Evolutionary conservation across 2,888 invertebrate species (phyloP).

Genomic region (Odontocerum albicorne): DNA sequence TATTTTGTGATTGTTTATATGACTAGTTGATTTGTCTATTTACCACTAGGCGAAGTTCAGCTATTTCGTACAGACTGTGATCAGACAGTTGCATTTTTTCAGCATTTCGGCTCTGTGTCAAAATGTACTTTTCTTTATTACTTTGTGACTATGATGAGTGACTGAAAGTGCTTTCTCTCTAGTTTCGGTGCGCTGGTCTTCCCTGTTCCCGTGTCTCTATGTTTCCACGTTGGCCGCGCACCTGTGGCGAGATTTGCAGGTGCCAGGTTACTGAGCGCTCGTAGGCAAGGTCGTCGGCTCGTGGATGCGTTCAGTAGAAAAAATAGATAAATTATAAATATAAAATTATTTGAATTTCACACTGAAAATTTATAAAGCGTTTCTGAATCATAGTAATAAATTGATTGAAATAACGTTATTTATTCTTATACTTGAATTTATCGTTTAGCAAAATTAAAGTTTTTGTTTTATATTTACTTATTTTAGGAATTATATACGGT

Average conservation of each 20-base stretch:
- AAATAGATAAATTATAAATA: neutral
- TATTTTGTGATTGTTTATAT: too few relatives aligned
- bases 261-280: conserved; percentile 22
- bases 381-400: too few relatives aligned
- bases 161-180: neutral
- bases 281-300: conserved; percentile 35
- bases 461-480: too few relatives aligned
- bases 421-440: too few relatives aligned
- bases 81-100: neutral
- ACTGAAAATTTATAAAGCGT: too few relatives aligned
- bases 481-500: too few relatives aligned
- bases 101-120: neutral
- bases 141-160: neutral
- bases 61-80: neutral
- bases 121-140: neutral
- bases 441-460: too few relatives aligned
- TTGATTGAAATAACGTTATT: too few relatives aligned
- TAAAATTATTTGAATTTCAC: neutral
- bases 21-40: neutral
- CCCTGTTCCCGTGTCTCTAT: neutral
- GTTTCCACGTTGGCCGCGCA: conserved; percentile 10
- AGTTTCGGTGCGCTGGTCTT: neutral
- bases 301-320: conserved; percentile 15
- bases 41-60: neutral
- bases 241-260: conserved; percentile 22